Evolutionary conservation across 2,113 vertebrate genomes (phyloP).

Genomic region (Recurvirostra avosetta): DNA sequence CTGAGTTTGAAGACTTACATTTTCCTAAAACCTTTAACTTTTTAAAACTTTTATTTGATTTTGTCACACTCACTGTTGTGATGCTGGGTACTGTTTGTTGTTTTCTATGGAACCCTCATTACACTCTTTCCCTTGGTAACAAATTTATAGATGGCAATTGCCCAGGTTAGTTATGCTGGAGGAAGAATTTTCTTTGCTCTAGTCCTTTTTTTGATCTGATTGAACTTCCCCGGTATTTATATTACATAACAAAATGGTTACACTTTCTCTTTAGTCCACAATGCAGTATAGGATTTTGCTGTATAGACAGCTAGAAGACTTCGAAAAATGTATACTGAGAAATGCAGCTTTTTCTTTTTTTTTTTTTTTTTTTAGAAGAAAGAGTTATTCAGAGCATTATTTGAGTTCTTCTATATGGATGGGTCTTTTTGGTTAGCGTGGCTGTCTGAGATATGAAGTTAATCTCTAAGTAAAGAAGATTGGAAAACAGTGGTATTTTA

Average conservation of each 20-base stretch:
- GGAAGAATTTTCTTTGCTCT: not conserved
- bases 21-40: not conserved
- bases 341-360: not conserved
- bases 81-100: not conserved
- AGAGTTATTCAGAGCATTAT: not conserved
- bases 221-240: not conserved
- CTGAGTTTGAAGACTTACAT: not conserved
- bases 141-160: not conserved
- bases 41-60: not conserved
- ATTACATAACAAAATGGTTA: not conserved
- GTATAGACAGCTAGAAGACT: not conserved
- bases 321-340: not conserved
- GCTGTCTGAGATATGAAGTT: not conserved
- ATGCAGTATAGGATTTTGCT: not conserved
- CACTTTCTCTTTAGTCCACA: not conserved
- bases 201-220: not conserved
- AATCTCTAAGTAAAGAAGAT: not conserved
- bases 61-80: not conserved
- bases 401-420: not conserved
- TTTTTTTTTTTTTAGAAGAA: not conserved
- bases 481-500: not conserved
- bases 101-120: not conserved
- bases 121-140: not conserved
- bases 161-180: not conserved
- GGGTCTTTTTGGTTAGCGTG: not conserved